Evolutionary conservation across 2,113 vertebrate species (phyloP).

Genomic region (Nannobrachium achirus): DNA sequence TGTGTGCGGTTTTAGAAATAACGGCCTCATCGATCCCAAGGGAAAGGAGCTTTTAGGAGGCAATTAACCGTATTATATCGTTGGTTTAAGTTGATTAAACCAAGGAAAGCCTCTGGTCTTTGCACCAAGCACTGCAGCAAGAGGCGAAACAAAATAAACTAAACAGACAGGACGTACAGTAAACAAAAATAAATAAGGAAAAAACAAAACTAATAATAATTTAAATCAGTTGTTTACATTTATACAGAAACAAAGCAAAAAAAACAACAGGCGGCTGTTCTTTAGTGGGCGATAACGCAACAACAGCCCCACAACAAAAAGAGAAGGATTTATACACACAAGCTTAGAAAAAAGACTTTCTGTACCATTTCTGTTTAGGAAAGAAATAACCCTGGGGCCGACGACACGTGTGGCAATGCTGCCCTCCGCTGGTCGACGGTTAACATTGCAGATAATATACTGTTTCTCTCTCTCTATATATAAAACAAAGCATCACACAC

Average conservation of each 20-base stretch:
- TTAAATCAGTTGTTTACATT: slow-evolving; percentile 75
- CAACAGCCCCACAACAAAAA: slow-evolving; percentile 26
- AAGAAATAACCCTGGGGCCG: slow-evolving; percentile 22
- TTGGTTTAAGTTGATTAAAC: not conserved
- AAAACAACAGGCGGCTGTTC: slow-evolving; percentile 40
- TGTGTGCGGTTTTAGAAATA: slow-evolving; percentile 8
- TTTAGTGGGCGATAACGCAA: slow-evolving; percentile 24
- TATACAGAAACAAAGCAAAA: slow-evolving; percentile 60
- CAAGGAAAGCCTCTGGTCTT: slow-evolving; percentile 24
- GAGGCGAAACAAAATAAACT: not conserved
- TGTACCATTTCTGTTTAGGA: slow-evolving; percentile 70
- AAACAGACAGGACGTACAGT: not conserved
- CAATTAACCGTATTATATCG: not conserved
- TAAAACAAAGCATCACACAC: not conserved
- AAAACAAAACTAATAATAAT: slow-evolving; percentile 74
- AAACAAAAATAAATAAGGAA: slow-evolving; percentile 55
- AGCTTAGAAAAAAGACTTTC: slow-evolving; percentile 34
- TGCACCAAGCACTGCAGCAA: slow-evolving; percentile 1
- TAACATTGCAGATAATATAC: slow-evolving; percentile 22
- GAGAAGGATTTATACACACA: slow-evolving; percentile 34
- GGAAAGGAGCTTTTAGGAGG: not conserved
- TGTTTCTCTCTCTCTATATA: too few relatives aligned
- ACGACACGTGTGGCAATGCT: slow-evolving; percentile 30
- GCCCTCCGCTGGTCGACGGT: slow-evolving; percentile 66
- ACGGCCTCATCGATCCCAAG: slow-evolving; percentile 10